Evolutionary conservation across 2,888 invertebrate genomes (phyloP), one percentile per base, ranked within the genome.

Genomic region (Dasypogon diadema): DNA sequence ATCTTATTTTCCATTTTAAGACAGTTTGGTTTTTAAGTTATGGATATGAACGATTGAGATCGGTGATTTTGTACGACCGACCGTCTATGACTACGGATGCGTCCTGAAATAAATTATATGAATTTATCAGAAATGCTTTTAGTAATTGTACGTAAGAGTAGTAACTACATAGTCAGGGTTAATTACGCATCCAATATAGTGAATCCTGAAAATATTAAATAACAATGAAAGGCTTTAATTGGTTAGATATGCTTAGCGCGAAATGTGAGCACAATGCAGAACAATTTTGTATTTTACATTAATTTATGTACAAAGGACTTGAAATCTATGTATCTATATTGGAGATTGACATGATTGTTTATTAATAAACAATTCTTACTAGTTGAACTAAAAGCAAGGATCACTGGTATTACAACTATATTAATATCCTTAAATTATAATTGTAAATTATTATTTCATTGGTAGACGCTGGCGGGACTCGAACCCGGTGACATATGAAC

Each of bases 111-210:
- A 24, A 46, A 48, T 63, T 16, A 12, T 18, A 18, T 37, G 12
- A 18, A 21, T 5, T 37, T 63, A 2, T 8, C 21, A 63, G 24
- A 55, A 55, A 55, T 22, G n/a, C 8, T 8, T 22, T 55, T 22
- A 16, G 55, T 55, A 8, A 22, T 22, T 55, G 3, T 12, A 55
- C 5, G 24, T 24, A 55, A 55, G 12, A 2, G 24, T 5, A 22
- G 22, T 24, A 8, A 18, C 55, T 18, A 58, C 30, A 58, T 58
- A 34, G 16, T 58, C 34, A 58, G 55, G 14, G 58, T 58, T 58
- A 58, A 58, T 24, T 22, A 55, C 22, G 8, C 51, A 51, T 46
- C 55, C 55, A 55, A 21, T 6, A n/a, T 2, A 55, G 55, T n/a
- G n/a, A 5, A 16, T 10, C 12, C 18, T 16, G n/a, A 3, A 6